Percentiles rank a stretch among this genome's conserved stretches.
These are phyloP conservation scores for Bimastos eiseni DNA, from an alignment of 2,888 invertebrate species.

Conservation along the genomic window DNA sequence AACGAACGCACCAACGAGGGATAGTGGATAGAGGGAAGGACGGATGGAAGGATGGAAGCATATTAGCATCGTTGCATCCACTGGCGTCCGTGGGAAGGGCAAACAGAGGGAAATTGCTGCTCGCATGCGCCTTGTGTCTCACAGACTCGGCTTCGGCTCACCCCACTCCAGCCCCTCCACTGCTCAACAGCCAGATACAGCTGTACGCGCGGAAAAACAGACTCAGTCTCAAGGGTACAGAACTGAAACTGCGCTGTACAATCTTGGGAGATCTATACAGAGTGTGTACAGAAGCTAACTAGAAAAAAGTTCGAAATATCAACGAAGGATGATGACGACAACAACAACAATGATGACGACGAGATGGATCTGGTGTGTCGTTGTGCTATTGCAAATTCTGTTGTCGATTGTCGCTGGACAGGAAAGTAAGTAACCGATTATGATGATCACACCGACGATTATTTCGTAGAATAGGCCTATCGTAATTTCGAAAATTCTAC, in stretches of 20 bases:
- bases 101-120: background rate
- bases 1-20: background rate
- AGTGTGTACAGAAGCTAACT: background rate
- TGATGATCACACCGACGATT: background rate
- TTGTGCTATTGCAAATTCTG: background rate
- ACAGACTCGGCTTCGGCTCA: background rate
- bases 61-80: background rate
- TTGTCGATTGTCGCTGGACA: conserved; percentile 7
- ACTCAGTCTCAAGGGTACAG: background rate
- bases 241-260: background rate
- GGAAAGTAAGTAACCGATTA: conserved; percentile 4
- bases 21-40: background rate
- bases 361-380: background rate
- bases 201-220: background rate
- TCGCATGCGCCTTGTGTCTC: background rate
- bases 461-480: background rate
- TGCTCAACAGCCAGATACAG: background rate
- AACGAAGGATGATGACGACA: background rate
- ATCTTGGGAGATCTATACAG: background rate
- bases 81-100: background rate
- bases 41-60: background rate
- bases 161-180: background rate
- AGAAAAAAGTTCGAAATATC: background rate
- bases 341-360: background rate
- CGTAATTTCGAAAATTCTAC: too few species aligned